Percentiles rank a stretch among this genome's conserved stretches.
phyloP scores from a whole-genome alignment of 2,888 invertebrate genomes.

The Ischnura elegans region DNA sequence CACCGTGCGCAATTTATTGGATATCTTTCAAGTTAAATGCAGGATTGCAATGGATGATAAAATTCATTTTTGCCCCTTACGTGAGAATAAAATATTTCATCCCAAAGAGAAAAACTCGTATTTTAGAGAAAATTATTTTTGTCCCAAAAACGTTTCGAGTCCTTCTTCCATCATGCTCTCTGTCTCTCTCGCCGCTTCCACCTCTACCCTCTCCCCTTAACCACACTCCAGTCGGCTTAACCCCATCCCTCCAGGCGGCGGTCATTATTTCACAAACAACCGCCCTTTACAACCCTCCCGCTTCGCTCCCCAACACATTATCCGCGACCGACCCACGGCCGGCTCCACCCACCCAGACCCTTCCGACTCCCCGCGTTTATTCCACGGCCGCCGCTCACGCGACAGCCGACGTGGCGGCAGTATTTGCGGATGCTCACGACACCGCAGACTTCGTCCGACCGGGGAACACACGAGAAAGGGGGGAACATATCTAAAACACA shows the following conservation, averaged over 20 bases:
- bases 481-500: not conserved
- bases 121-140: no score
- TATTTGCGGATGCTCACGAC: conserved; percentile 57
- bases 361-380: not conserved
- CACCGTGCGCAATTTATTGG: no score
- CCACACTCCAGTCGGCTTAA: not conserved
- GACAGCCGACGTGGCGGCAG: conserved; percentile 60
- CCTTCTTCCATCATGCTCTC: not conserved
- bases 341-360: not conserved
- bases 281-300: not conserved
- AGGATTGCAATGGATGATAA: no score
- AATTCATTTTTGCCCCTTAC: no score
- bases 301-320: not conserved
- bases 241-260: no score
- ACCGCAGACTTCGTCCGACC: conserved; percentile 45
- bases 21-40: no score
- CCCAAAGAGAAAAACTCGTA: no score
- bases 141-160: not conserved
- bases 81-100: no score
- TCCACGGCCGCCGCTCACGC: conserved; percentile 47
- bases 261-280: not conserved
- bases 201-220: not conserved
- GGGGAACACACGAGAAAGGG: no score
- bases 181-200: not conserved
- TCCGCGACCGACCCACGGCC: not conserved